Percentiles rank a stretch among this genome's conserved stretches.
phyloP scores from a whole-genome alignment of 2,113 vertebrate genomes.

The Anolis sagrei region DNA sequence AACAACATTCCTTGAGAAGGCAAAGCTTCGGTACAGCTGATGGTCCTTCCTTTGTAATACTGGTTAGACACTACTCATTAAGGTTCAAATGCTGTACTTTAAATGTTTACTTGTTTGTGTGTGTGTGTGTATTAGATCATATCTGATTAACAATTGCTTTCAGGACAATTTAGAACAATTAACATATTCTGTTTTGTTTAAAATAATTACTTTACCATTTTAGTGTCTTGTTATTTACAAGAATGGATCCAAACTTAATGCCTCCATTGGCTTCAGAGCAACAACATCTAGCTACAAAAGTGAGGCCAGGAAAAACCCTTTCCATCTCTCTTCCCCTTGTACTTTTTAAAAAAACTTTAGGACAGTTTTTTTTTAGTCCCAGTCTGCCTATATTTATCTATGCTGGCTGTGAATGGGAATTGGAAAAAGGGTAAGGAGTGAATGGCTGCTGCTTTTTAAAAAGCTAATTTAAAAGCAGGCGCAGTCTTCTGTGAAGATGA shows the following conservation, averaged over 20 bases:
- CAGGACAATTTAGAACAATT: neutral
- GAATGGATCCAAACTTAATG: neutral
- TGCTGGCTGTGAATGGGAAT: slow-evolving; percentile 61
- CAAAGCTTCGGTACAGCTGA: neutral
- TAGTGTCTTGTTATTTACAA: slow-evolving; percentile 4
- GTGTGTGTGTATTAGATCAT: neutral
- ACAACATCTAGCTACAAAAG: neutral
- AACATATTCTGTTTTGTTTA: no score
- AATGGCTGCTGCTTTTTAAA: slow-evolving; percentile 64
- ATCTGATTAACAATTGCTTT: neutral
- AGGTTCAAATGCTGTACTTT: neutral
- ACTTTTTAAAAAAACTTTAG: slow-evolving; percentile 44
- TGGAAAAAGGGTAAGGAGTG: slow-evolving; percentile 59
- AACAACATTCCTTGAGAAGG: neutral
- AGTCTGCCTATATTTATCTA: slow-evolving; percentile 60
- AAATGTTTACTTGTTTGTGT: neutral
- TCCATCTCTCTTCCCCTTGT: neutral
- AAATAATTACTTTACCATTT: neutral
- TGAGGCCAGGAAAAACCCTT: neutral
- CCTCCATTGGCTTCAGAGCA: neutral
- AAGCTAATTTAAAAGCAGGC: slow-evolving; percentile 73
- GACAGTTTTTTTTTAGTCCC: slow-evolving; percentile 40
- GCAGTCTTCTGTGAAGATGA: slow-evolving; percentile 72
- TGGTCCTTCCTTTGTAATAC: neutral
- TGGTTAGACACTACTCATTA: neutral